Evolutionary conservation across 1,140 invertebrate genomes (phyloP), one percentile per base, ranked within the genome.

Genomic region (Heliconius congener): DNA sequence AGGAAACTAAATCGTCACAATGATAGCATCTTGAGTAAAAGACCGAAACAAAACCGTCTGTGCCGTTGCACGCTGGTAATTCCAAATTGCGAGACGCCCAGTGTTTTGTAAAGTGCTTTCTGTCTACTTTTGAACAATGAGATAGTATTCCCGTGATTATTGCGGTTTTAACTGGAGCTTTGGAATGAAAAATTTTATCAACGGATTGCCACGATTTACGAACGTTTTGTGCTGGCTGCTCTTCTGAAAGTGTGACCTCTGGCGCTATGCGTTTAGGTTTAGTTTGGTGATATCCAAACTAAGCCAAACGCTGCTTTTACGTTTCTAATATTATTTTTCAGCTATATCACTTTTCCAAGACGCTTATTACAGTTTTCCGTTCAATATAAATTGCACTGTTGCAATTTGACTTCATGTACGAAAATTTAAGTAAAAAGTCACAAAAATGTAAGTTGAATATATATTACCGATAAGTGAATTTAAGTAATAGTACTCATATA

Each of bases 61-160:
- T 70, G 71, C 42, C 55, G 71, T 73, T 70, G 74, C 74, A 76
- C 73, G 66, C 71, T 73, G 74, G 74, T 66, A 80, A 80, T 77
- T 80, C 71, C 75, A 27, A 73, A 77, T 76, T 70, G 79, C 71
- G 55, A 77, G 79, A 79, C 50, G 71, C 73, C 79, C 71, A 77
- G 73, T 80, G 79, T 80, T 80, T 80, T 74, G 75, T 80, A 77
- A 80, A 80, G 79, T 80, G 55, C 71, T 77, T 71, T 73, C 78
- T 76, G 78, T 76, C 79, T 80, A 52, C 75, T 77, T 74, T 73
- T 74, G 71, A 72, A 77, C 79, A 80, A 76, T 77, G 79, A 80
- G 74, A 80, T 76, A 73, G 70, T 76, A 76, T 72, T 80, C 74
- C 74, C 74, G 78, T 80, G 74, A 76, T 80, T 76, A 74, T 76